These are phyloP conservation scores for Pyrochroa serraticornis DNA, from an alignment of 2,888 invertebrate species.

Conservation along the genomic window DNA sequence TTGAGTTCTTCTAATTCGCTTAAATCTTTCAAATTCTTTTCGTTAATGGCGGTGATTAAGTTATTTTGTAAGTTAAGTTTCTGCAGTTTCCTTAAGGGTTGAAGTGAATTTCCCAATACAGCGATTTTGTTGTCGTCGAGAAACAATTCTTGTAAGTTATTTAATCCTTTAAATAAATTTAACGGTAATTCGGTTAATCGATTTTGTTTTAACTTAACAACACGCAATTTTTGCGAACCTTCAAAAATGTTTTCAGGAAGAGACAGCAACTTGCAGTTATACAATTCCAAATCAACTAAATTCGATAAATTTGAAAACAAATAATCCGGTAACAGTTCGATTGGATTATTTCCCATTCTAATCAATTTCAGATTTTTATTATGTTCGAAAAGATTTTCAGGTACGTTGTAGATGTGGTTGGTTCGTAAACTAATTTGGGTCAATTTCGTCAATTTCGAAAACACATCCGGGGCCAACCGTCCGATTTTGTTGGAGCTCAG, in stretches of 20 bases:
- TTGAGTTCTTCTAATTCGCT: not conserved
- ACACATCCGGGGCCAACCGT: not conserved
- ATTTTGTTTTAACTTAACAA: not conserved
- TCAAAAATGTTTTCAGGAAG: slow-evolving; percentile 3
- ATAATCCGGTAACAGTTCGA: not conserved
- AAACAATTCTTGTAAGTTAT: slow-evolving; percentile 1
- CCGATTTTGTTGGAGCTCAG: slow-evolving; percentile 71
- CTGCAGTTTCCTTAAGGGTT: not conserved
- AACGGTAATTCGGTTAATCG: not conserved
- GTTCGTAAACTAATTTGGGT: not conserved
- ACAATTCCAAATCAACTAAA: not conserved
- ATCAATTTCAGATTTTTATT: slow-evolving; percentile 2
- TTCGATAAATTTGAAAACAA: slow-evolving; percentile 4
- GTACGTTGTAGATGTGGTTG: not conserved
- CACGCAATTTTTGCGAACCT: not conserved
- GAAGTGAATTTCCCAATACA: not conserved
- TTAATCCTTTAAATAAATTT: not conserved
- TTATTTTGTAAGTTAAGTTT: slow-evolving; percentile 1
- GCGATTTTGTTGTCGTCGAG: not conserved
- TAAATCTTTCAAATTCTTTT: not conserved
- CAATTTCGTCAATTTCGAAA: not conserved
- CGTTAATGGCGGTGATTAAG: not conserved
- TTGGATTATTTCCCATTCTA: not conserved
- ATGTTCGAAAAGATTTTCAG: not conserved
- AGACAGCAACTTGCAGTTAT: not conserved